These are phyloP conservation scores for Metaphire vulgaris DNA, from an alignment of 1,140 invertebrate genomes.

Conservation along the genomic window DNA sequence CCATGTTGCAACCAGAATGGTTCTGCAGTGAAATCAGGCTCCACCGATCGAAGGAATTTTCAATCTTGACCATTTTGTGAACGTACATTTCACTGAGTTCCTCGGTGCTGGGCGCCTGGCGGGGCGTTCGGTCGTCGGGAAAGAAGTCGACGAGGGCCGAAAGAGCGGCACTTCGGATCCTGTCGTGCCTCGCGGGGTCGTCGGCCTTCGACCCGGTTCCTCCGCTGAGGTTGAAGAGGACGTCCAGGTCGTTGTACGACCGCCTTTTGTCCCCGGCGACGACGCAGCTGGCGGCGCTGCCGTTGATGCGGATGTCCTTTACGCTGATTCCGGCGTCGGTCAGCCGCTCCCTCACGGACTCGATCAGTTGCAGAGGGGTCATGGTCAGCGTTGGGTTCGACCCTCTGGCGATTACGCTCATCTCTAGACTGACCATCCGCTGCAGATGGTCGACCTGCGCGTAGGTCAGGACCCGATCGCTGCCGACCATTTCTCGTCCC, in stretches of 20 bases:
- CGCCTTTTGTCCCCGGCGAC: conserved; percentile 66
- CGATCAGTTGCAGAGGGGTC: conserved; percentile 82
- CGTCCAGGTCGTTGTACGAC: conserved; percentile 91
- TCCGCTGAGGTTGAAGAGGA: conserved; percentile 94
- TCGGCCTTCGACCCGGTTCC: neutral
- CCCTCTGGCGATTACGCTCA: conserved; percentile 89
- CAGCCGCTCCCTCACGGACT: conserved; percentile 70
- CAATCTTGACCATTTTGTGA: conserved; percentile 94
- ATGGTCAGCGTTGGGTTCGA: conserved; percentile 96
- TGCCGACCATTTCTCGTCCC: neutral
- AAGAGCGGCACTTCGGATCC: conserved; percentile 79
- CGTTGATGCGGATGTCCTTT: conserved; percentile 89
- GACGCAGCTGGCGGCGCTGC: conserved; percentile 94
- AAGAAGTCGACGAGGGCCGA: conserved; percentile 85
- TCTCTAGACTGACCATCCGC: conserved; percentile 89
- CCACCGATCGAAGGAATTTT: conserved; percentile 71
- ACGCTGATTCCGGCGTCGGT: conserved; percentile 67
- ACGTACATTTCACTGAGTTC: conserved; percentile 96
- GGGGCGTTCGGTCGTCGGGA: conserved; percentile 83
- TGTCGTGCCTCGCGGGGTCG: conserved; percentile 64
- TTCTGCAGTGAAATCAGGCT: conserved; percentile 94
- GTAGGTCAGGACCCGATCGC: conserved; percentile 62
- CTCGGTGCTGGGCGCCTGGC: conserved; percentile 64
- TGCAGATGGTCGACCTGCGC: conserved; percentile 88
- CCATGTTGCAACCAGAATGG: conserved; percentile 72